These are phyloP conservation scores for Herpetotheres cachinnans DNA, from an alignment of 2,113 vertebrate species.

Conservation along the genomic window DNA sequence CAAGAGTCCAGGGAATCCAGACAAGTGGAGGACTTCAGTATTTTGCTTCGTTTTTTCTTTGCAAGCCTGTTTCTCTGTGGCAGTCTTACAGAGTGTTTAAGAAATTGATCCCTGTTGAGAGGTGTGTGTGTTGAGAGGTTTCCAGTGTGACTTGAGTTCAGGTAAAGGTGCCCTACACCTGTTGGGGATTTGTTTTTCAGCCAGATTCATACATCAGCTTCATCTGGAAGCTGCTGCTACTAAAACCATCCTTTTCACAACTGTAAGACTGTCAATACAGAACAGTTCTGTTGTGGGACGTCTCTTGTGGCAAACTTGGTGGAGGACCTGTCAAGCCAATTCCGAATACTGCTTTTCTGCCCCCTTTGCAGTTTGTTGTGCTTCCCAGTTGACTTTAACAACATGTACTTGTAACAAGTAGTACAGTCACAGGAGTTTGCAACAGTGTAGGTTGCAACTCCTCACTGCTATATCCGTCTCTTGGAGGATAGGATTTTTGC, in stretches of 20 bases:
- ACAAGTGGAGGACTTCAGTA: not conserved
- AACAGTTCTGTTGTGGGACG: not conserved
- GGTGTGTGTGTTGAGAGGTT: too few species aligned
- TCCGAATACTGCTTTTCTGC: not conserved
- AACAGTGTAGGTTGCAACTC: not conserved
- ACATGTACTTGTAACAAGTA: not conserved
- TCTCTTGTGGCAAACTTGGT: not conserved
- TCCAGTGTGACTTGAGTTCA: not conserved
- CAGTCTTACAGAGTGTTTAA: not conserved
- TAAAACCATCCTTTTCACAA: not conserved
- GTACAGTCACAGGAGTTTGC: not conserved
- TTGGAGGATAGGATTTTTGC: not conserved
- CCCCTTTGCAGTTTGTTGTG: not conserved
- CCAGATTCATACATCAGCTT: not conserved
- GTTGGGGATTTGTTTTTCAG: not conserved
- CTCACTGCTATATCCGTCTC: not conserved
- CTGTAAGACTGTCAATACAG: not conserved
- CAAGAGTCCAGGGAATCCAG: not conserved
- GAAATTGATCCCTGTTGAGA: not conserved
- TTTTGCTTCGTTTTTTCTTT: not conserved
- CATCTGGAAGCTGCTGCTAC: not conserved
- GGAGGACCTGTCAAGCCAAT: not conserved
- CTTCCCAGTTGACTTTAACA: not conserved
- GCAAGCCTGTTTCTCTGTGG: not conserved
- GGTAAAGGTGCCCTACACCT: not conserved